phyloP scores from a whole-genome alignment of 2,113 vertebrate genomes.

The Chiloscyllium plagiosum region DNA sequence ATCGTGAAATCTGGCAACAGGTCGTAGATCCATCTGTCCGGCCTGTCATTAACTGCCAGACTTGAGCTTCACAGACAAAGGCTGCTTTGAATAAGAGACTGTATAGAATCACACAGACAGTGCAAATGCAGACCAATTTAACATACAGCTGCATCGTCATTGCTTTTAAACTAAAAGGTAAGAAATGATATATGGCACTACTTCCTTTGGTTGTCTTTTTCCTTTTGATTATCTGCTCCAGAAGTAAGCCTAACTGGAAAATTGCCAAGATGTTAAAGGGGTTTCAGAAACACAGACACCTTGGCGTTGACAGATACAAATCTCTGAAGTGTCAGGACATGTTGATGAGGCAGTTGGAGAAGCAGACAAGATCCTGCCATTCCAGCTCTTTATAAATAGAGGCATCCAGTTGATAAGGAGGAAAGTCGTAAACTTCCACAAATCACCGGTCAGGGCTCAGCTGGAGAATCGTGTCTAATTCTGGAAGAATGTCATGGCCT shows the following conservation, averaged over 20 bases:
- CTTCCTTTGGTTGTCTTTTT: neutral
- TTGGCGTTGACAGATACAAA: neutral
- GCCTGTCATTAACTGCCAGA: conserved; percentile 7
- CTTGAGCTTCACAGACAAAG: neutral
- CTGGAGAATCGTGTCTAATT: neutral
- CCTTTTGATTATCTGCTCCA: neutral
- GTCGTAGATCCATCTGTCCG: neutral
- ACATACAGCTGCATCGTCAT: neutral
- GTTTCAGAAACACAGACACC: neutral
- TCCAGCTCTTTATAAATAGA: neutral
- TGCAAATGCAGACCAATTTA: neutral
- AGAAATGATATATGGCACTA: neutral
- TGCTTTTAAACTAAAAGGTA: neutral
- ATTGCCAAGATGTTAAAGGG: neutral
- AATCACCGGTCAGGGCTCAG: neutral
- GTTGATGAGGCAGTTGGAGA: neutral
- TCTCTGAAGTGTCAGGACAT: neutral
- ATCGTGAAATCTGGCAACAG: neutral
- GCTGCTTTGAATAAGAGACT: neutral
- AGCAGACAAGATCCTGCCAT: neutral
- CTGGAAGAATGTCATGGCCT: neutral
- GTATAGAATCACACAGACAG: neutral
- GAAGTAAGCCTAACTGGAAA: neutral
- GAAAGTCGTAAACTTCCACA: neutral
- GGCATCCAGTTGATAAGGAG: neutral